phyloP scores from a whole-genome alignment of 2,797 vertebrate species.

The Phoxinus dragarum region DNA sequence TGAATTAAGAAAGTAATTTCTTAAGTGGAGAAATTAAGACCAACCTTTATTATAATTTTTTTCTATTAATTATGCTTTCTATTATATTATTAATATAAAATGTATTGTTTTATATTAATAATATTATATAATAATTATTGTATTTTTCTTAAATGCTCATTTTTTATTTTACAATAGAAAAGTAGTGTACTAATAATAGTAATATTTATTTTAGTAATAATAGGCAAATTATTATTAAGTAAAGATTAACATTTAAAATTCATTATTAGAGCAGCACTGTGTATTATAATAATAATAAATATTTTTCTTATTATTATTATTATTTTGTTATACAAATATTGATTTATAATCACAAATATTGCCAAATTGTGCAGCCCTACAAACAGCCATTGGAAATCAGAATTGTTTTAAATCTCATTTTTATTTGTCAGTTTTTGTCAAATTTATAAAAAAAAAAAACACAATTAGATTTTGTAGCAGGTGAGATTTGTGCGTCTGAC shows the following conservation, averaged over 20 bases:
- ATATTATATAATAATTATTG: too few species aligned
- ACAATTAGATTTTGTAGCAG: neutral
- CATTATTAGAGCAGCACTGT: too few species aligned
- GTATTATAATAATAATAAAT: too few species aligned
- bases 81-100: neutral
- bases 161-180: neutral
- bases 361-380: too few species aligned
- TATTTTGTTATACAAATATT: neutral
- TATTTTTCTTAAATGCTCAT: neutral
- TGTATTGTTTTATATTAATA: neutral
- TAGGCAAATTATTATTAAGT: too few species aligned
- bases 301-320: too few species aligned
- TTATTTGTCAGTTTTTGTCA: neutral
- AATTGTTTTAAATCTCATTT: neutral
- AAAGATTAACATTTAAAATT: too few species aligned
- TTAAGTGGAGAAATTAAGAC: too few species aligned
- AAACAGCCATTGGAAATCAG: neutral
- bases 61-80: neutral
- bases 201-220: neutral
- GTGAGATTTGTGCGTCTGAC: neutral
- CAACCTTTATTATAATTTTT: too few species aligned
- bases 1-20: neutral
- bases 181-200: neutral
- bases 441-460: neutral
- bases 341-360: neutral